Conservation (phyloP, 1,140 invertebrate genomes). For the Ceratina australensis region DNA sequence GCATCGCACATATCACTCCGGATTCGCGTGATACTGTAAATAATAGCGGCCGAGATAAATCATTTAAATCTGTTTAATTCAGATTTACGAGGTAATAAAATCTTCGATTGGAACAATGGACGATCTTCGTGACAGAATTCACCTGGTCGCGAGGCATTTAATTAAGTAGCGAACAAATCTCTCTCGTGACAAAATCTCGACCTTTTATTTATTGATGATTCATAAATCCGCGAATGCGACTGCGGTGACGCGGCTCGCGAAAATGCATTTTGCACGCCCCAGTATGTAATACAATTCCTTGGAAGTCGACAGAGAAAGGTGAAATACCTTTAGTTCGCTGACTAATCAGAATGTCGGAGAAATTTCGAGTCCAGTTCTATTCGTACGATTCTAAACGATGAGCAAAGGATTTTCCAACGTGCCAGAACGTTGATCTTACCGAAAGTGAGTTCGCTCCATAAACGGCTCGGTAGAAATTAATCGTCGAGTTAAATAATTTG, state of each 20-base stretch:
- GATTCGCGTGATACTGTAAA: not conserved
- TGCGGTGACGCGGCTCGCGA: not conserved
- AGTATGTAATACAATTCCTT: not conserved
- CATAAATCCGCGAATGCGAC: not conserved
- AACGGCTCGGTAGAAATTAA: not conserved
- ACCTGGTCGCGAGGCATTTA: no score
- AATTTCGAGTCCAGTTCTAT: not conserved
- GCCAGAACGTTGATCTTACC: no score
- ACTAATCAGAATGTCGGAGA: slow-evolving; percentile 16
- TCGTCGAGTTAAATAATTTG: not conserved
- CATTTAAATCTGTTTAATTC: no score
- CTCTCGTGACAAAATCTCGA: no score
- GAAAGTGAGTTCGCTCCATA: not conserved
- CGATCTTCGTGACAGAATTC: no score
- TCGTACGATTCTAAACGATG: not conserved
- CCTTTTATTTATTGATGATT: not conserved
- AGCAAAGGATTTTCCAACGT: not conserved
- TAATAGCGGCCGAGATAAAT: no score
- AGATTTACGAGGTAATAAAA: no score
- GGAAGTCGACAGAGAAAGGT: slow-evolving; percentile 1
- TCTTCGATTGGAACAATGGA: no score
- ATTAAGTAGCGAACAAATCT: no score
- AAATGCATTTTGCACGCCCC: not conserved
- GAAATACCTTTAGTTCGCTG: not conserved
- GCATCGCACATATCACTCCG: slow-evolving; percentile 8